Evolutionary conservation across 1,140 invertebrate genomes (phyloP), one percentile per base, ranked within the genome.

Genomic region (Leptinotarsa lineolata): DNA sequence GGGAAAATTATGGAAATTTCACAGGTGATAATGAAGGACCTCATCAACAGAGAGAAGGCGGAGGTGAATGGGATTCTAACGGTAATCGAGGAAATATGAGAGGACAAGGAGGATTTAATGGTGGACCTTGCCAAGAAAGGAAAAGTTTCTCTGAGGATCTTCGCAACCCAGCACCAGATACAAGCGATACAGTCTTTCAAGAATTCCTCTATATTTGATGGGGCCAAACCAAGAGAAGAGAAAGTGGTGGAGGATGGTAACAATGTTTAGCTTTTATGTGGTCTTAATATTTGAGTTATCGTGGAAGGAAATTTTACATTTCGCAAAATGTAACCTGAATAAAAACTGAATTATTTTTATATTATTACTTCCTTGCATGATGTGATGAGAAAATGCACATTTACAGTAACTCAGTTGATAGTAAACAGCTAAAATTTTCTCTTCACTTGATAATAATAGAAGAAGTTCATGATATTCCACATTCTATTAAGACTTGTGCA

Each of bases 211-310:
- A 96, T 97, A 85, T 97, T 96, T 84, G 95, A 95, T 63, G 94
- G 92, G 75, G 95, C 94, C 60, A 92, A 92, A 84, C 95, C 95
- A 48, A 89, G 95, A 74, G 94, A 96, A 85, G 94, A 96, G 82
- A 93, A 92, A 82, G 74, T 88, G 21, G 85, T 69, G 5, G 72
- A 58, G 60, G 69, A 70, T 6, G 18, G 13, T 68, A 63, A 39
- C 13, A 64, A 63, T n/a, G 44, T 20, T 63, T 21, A 63, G 24
- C 44, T 20, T 63, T 63, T 63, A n/a, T 71, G 60, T 71, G 58
- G 46, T 24, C 60, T 30, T 22, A 39, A 59, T 63, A 61, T 63
- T 71, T 68, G 12, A 71, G 58, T 71, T 71, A 71, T 71, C 63
- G 58, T 71, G 59, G 24, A 70, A n/a, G 18, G 8, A 63, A 45